Evolutionary conservation across 2,888 invertebrate genomes (phyloP).

Genomic region (Nephrotoma guestfalica): DNA sequence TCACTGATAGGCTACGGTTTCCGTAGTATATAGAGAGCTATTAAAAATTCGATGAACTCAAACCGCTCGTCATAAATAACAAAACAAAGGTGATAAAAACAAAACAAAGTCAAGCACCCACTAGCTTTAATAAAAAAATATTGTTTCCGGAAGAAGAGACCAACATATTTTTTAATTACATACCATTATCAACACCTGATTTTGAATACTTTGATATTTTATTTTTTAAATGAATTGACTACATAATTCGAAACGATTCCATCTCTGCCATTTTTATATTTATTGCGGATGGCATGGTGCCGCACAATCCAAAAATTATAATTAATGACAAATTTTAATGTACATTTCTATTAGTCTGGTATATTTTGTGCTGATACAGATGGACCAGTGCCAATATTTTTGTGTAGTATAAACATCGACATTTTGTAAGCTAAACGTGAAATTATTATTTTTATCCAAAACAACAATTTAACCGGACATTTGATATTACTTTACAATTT

Average conservation of each 20-base stretch:
- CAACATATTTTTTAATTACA: background rate
- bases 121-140: background rate
- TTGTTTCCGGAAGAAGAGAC: background rate
- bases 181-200: background rate
- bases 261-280: background rate
- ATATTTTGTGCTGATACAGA: background rate
- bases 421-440: background rate
- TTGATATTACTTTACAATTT: background rate
- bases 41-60: background rate
- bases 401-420: background rate
- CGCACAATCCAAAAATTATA: background rate
- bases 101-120: background rate
- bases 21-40: background rate
- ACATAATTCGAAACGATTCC: background rate
- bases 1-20: background rate
- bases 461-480: background rate
- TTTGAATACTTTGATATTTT: background rate
- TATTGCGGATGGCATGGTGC: background rate
- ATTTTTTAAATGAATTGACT: background rate
- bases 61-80: background rate
- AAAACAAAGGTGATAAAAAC: background rate
- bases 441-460: background rate
- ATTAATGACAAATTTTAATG: background rate
- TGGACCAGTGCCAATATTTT: background rate
- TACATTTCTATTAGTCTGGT: background rate